These are phyloP conservation scores for Myotis findleyi DNA, from an alignment of 2,797 vertebrate species.

Conservation along the genomic window DNA sequence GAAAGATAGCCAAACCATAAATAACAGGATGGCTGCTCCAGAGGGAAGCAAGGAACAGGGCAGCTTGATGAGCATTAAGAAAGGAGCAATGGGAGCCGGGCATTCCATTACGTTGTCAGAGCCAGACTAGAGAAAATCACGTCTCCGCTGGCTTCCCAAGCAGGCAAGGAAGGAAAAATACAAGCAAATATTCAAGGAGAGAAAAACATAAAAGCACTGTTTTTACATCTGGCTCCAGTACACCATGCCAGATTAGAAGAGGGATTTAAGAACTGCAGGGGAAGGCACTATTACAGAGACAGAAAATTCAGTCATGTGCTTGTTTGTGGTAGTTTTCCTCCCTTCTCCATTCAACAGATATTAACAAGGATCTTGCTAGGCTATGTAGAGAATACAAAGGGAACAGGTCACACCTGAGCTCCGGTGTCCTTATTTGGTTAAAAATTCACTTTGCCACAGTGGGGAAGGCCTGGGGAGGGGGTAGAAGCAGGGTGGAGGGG, in stretches of 20 bases:
- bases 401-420: not conserved
- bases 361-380: not conserved
- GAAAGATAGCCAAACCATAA: conserved; percentile 22
- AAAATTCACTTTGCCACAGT: not conserved
- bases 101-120: not conserved
- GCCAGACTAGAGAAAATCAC: not conserved
- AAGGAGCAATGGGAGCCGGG: not conserved
- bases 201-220: conserved; percentile 26
- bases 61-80: not conserved
- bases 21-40: not conserved
- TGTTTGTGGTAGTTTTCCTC: not conserved
- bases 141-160: conserved; percentile 2
- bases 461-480: too few relatives aligned
- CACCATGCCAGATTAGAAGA: not conserved
- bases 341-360: not conserved
- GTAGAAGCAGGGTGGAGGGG: too few relatives aligned
- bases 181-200: conserved; percentile 43
- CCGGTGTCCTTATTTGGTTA: not conserved
- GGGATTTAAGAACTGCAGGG: not conserved
- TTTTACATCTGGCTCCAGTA: not conserved
- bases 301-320: not conserved
- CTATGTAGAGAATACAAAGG: not conserved
- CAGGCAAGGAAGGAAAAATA: not conserved
- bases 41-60: not conserved
- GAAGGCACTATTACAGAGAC: not conserved